Evolutionary conservation across 1,140 invertebrate genomes (phyloP), one percentile per base, ranked within the genome.

Genomic region (Heterodera schachtii): DNA sequence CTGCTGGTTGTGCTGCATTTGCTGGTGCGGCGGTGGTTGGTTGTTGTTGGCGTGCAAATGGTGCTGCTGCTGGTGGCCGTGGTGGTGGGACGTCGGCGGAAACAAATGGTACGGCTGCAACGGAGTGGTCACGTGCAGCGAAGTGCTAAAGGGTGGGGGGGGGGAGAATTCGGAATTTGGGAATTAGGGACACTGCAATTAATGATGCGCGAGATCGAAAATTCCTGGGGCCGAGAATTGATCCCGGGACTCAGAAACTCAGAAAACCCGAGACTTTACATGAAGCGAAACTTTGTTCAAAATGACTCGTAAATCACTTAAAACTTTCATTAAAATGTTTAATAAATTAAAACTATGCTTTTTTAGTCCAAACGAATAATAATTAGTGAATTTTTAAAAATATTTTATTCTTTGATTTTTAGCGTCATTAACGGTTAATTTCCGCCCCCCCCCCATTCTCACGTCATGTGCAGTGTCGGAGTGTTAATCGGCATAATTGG

Each of bases 41-140:
- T 21, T 69, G 57, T 11, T 19, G 44, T 19, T 11, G 75, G 67
- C n/a, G 52, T 80, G 44, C 47, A 11, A 41, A n/a, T 73, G 67
- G 9, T 41, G 21, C 52, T 76, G 52, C 4, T 44, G 64, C 64
- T 67, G 75, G 57, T 64, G 13, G 57, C 19, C 13, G 11, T 64
- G 21, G 19, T 57, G 46, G 66, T 76, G 75, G 47, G 41, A n/a
- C 3, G 11, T n/a, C 41, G 76, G 60, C 3, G 52, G 76, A 11
- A 21, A 60, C 16, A 78, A 70, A 52, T 70, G 31, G 46, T 78
- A 78, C n/a, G 77, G 44, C 70, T 82, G 81, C 44, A 82, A 43
- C 74, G 81, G 73, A 41, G 81, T 82, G 52, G 81, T 82, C 46
- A 82, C 60, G 66, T 82, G 81, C 46, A 82, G 60, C 19, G 81